Evolutionary conservation across 2,113 vertebrate species (phyloP).

Genomic region (Ptyas mucosa): DNA sequence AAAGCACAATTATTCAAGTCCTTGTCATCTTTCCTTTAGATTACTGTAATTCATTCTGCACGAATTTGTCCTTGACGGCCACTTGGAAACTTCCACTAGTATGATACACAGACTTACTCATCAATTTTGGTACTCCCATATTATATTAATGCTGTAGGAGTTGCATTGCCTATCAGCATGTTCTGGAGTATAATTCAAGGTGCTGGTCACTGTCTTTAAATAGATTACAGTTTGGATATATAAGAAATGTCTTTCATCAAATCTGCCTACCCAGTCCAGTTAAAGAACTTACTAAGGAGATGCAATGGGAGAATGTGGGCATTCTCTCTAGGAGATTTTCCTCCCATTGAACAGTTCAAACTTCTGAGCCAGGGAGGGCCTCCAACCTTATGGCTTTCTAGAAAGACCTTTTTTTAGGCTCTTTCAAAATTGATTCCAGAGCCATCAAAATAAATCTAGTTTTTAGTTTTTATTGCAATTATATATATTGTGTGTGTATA

Average conservation of each 20-base stretch:
- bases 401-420: not conserved
- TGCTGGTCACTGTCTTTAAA: not conserved
- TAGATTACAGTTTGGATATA: not conserved
- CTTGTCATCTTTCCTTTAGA: not conserved
- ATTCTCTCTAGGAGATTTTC: not conserved
- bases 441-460: not conserved
- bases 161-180: not conserved
- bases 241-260: not conserved
- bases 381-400: not conserved
- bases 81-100: not conserved
- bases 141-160: not conserved
- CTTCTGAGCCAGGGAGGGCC: not conserved
- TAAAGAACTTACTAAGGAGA: not conserved
- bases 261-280: not conserved
- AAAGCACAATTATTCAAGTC: not conserved
- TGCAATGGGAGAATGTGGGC: not conserved
- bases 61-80: not conserved
- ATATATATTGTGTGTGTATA: too few relatives aligned
- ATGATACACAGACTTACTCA: not conserved
- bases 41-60: not conserved
- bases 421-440: not conserved
- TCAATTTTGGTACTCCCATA: not conserved
- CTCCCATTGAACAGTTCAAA: not conserved
- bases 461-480: not conserved
- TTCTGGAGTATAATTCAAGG: not conserved